phyloP scores from a whole-genome alignment of 2,888 invertebrate genomes.

The Conomelus anceps region DNA sequence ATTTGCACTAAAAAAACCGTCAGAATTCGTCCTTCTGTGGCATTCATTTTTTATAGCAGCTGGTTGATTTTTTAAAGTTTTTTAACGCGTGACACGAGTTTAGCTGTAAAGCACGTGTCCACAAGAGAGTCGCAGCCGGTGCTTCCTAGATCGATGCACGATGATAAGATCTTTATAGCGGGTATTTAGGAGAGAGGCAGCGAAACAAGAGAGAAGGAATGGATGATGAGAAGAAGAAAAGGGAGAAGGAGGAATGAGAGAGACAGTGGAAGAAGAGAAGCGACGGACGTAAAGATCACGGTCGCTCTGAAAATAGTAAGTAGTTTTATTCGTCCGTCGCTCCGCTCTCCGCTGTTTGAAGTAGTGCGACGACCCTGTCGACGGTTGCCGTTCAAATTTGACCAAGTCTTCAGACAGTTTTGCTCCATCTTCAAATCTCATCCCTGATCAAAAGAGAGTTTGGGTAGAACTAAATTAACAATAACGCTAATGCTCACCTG shows the following conservation, averaged over 20 bases:
- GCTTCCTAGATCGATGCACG: background rate
- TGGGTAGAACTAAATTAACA: too few species aligned
- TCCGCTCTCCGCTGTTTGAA: background rate
- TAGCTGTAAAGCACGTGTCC: background rate
- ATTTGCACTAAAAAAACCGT: background rate
- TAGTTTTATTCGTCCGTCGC: constrained; percentile 12
- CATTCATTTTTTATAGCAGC: background rate
- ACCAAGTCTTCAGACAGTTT: background rate
- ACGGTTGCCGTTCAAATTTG: constrained; percentile 10
- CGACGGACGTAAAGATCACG: constrained; percentile 22
- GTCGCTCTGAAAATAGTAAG: constrained; percentile 22
- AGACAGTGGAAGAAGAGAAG: background rate
- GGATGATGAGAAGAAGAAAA: background rate
- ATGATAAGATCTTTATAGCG: background rate
- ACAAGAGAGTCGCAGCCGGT: background rate
- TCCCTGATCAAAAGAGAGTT: background rate
- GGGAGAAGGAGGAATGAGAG: background rate
- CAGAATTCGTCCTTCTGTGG: background rate
- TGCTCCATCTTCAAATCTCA: background rate
- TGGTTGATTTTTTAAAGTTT: background rate
- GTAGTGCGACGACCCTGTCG: constrained; percentile 19
- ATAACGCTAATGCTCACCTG: too few species aligned
- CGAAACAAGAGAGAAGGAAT: background rate
- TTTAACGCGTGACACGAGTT: background rate
- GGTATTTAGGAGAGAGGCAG: background rate